These are phyloP conservation scores for Ptychoptera contaminata DNA, from an alignment of 2,888 invertebrate species.

Conservation along the genomic window DNA sequence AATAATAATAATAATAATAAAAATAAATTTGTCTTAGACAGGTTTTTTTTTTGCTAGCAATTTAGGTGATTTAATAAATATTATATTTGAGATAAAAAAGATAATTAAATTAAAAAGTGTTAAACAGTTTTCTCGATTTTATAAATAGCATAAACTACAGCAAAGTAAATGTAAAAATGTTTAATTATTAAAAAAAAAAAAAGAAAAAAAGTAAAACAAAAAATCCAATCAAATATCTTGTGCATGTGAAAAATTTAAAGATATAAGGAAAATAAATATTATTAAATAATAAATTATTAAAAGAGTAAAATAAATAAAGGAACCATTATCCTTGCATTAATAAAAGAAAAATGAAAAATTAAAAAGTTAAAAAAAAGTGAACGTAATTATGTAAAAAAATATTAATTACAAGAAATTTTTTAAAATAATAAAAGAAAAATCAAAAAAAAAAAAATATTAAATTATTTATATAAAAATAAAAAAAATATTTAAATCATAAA, in stretches of 20 bases:
- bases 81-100: no score
- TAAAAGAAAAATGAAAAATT: conserved; percentile 7
- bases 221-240: conserved; percentile 1
- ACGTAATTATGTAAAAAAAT: not conserved
- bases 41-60: no score
- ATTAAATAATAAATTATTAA: conserved; percentile 4
- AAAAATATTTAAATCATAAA: not conserved
- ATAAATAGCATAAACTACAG: no score
- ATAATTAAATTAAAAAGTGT: no score
- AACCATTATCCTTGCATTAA: conserved; percentile 13
- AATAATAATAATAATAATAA: no score
- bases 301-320: conserved; percentile 7
- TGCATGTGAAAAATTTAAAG: not conserved
- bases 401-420: conserved; percentile 1
- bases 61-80: no score
- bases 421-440: not conserved
- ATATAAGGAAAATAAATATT: not conserved
- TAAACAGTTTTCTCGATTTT: no score
- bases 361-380: not conserved
- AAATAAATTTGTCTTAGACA: no score
- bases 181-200: not conserved
- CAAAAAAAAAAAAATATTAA: not conserved
- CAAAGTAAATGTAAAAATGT: not conserved
- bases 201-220: not conserved
- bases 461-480: not conserved